Percentiles rank a stretch among this genome's conserved stretches.
Conservation (phyloP, 2,797 vertebrate species). For the Chanos chanos region DNA sequence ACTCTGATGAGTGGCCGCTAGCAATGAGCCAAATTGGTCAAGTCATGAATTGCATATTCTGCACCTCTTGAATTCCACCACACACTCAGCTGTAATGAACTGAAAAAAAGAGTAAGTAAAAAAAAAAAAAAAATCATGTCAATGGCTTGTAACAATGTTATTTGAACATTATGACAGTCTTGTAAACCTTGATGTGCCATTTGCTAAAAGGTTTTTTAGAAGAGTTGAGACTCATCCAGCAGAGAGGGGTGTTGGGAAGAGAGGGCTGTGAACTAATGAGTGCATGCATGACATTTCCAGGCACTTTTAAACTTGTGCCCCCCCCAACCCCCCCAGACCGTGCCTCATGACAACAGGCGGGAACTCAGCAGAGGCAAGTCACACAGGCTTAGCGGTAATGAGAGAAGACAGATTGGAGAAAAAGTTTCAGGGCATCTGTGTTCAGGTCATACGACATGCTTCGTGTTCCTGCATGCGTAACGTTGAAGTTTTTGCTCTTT, state of each 20-base stretch:
- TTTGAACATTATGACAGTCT: too few relatives aligned
- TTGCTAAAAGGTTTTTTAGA: too few relatives aligned
- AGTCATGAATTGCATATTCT: conserved; percentile 24
- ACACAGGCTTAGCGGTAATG: conserved; percentile 28
- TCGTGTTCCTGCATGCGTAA: conserved; percentile 2
- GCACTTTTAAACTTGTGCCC: conserved; percentile 20
- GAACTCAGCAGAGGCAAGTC: conserved; percentile 23
- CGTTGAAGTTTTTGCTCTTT: conserved; percentile 3
- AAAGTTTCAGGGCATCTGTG: conserved; percentile 27
- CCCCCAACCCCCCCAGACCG: conserved; percentile 5
- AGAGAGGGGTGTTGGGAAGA: not conserved
- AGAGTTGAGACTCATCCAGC: too few relatives aligned
- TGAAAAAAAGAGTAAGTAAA: not conserved
- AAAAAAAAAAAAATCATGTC: conserved; percentile 3
- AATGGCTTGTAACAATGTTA: too few relatives aligned
- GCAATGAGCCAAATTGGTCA: conserved; percentile 15
- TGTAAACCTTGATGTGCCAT: too few relatives aligned
- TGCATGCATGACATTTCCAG: conserved; percentile 12
- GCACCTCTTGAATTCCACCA: conserved; percentile 14
- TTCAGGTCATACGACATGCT: conserved; percentile 21
- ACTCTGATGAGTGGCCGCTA: conserved; percentile 12
- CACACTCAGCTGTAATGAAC: not conserved
- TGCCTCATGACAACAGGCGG: conserved; percentile 15
- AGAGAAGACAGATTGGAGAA: conserved; percentile 38
- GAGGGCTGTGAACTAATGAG: conserved; percentile 8